These are phyloP conservation scores for Champsocephalus gunnari DNA, from an alignment of 2,797 vertebrate species.

Conservation along the genomic window DNA sequence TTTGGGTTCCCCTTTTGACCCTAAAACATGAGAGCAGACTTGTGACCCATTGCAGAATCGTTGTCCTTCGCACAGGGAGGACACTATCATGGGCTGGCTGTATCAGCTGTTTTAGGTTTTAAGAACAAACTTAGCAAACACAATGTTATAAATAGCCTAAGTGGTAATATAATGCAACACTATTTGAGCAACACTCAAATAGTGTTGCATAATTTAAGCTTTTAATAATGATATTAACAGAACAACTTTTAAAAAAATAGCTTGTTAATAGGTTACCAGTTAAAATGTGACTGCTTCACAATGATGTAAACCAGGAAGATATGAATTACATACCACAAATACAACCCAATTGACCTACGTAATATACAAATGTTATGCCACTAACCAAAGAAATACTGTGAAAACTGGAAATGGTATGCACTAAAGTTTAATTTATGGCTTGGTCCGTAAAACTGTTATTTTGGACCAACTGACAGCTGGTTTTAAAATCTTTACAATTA, in stretches of 20 bases:
- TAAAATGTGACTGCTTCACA: no score
- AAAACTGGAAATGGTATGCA: no score
- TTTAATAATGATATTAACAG: no score
- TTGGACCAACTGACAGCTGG: no score
- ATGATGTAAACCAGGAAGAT: no score
- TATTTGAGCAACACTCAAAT: not conserved
- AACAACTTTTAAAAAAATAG: no score
- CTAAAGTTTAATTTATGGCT: not conserved
- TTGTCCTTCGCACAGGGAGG: not conserved
- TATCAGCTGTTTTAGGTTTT: not conserved
- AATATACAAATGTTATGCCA: not conserved
- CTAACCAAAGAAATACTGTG: not conserved
- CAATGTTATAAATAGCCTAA: not conserved
- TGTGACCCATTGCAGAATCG: not conserved
- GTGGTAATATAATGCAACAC: not conserved
- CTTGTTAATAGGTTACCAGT: no score
- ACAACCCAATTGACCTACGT: not conserved
- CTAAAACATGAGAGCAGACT: slow-evolving; percentile 66
- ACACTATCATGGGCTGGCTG: not conserved
- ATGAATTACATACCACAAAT: not conserved
- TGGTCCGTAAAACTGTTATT: not conserved
- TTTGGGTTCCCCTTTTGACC: slow-evolving; percentile 94
- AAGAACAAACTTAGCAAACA: not conserved
- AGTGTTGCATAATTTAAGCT: not conserved
- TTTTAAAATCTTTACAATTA: not conserved